Percentiles rank a stretch among this genome's conserved stretches.
Conservation (phyloP, 2,888 invertebrate species). For the Drosophila nr. medialis region DNA sequence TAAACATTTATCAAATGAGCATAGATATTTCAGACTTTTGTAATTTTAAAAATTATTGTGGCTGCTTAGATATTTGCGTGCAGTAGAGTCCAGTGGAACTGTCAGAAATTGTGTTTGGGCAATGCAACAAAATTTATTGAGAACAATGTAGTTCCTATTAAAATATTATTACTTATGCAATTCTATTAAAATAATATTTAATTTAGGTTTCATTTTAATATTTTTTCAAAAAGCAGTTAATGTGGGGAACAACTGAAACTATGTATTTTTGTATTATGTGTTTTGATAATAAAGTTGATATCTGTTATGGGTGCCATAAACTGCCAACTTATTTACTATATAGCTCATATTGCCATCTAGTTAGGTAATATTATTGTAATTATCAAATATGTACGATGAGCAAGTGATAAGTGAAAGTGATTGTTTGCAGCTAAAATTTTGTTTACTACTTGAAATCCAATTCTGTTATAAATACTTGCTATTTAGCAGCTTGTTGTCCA, state of each 20-base stretch:
- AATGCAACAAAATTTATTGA: neutral
- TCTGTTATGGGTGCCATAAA: neutral
- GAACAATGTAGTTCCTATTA: neutral
- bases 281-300: no score
- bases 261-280: no score
- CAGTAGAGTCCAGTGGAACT: neutral
- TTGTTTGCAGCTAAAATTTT: neutral
- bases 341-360: neutral
- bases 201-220: neutral
- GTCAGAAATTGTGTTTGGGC: neutral
- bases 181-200: neutral
- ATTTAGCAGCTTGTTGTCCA: conserved; percentile 16
- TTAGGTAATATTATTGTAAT: neutral
- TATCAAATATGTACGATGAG: neutral
- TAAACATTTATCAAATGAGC: conserved; percentile 23
- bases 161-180: neutral
- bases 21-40: conserved; percentile 7
- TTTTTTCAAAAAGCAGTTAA: no score
- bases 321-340: neutral
- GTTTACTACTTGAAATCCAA: conserved; percentile 2
- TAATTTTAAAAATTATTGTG: conserved; percentile 3
- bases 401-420: neutral
- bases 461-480: conserved; percentile 14
- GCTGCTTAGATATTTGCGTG: conserved; percentile 2
- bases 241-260: no score